Evolutionary conservation across 2,888 invertebrate species (phyloP).

Genomic region (Sympetrum striolatum): DNA sequence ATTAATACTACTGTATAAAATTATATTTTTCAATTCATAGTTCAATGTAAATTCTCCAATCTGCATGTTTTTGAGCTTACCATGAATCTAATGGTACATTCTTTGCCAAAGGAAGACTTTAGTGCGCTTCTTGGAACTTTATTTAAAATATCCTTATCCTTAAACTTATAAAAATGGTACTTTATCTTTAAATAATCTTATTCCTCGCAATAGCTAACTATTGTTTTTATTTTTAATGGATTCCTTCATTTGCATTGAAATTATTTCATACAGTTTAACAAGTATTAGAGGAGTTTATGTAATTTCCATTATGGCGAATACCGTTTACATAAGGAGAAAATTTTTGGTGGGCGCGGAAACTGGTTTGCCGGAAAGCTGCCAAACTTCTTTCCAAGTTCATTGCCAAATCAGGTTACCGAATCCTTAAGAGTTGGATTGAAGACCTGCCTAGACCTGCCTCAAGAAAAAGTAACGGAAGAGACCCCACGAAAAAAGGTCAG

Average conservation of each 20-base stretch:
- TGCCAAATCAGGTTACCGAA: neutral
- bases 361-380: neutral
- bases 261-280: neutral
- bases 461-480: neutral
- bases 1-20: too few species aligned
- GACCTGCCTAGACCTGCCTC: neutral
- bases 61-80: too few species aligned
- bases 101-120: too few species aligned
- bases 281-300: neutral
- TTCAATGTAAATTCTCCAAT: too few species aligned
- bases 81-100: too few species aligned
- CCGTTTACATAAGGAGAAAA: neutral
- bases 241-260: neutral
- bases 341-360: neutral
- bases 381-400: slow-evolving; percentile 20
- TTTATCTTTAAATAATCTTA: too few species aligned
- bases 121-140: too few species aligned
- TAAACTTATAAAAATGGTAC: too few species aligned
- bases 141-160: too few species aligned
- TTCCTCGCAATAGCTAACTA: too few species aligned
- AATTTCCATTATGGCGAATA: neutral
- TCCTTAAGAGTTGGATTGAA: neutral
- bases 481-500: neutral
- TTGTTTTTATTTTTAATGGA: too few species aligned
- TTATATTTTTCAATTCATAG: too few species aligned